phyloP scores from a whole-genome alignment of 2,113 vertebrate species.

The Alethe diademata region DNA sequence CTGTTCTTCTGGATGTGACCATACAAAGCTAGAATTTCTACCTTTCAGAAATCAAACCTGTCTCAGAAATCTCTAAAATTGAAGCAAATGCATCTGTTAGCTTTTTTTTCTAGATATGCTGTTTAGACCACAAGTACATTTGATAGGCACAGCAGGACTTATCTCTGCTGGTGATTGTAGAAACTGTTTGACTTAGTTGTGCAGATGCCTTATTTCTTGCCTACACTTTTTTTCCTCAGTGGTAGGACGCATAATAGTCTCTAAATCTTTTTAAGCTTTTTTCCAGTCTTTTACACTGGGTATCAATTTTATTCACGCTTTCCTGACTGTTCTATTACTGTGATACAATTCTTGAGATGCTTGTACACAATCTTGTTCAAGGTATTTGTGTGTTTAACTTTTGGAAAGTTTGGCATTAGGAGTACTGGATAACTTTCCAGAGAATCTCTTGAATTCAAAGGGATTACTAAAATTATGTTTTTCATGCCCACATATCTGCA shows the following conservation, averaged over 20 bases:
- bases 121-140: not conserved
- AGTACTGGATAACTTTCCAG: not conserved
- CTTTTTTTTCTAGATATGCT: not conserved
- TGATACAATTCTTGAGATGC: not conserved
- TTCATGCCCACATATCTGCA: not conserved
- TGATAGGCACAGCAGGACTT: not conserved
- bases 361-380: not conserved
- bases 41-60: not conserved
- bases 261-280: not conserved
- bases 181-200: not conserved
- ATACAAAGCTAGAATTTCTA: not conserved
- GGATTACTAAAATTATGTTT: not conserved
- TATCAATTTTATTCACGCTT: not conserved
- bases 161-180: not conserved
- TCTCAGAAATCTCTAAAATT: not conserved
- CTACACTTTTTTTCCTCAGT: not conserved
- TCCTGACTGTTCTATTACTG: not conserved
- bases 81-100: not conserved
- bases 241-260: not conserved
- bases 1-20: not conserved
- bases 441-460: not conserved
- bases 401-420: not conserved
- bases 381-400: not conserved
- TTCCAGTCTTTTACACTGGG: not conserved
- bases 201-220: not conserved